These are phyloP conservation scores for Holcopasites calliopsidis DNA, from an alignment of 1,140 invertebrate species.

Conservation along the genomic window DNA sequence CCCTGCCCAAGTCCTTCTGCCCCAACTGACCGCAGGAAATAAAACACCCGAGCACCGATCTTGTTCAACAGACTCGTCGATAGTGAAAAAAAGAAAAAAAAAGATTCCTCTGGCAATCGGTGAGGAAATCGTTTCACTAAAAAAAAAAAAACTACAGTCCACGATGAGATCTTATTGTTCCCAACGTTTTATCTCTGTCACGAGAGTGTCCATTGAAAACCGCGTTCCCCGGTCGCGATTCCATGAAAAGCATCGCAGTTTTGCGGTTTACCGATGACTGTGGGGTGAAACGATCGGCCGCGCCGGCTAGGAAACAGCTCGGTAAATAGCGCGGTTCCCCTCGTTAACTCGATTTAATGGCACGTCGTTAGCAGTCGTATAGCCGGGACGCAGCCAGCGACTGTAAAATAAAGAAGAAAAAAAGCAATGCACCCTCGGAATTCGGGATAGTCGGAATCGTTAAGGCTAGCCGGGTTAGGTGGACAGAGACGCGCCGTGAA, in stretches of 20 bases:
- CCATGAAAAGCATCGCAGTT: conserved; percentile 48
- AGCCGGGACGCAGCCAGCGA: conserved; percentile 47
- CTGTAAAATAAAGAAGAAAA: conserved; percentile 53
- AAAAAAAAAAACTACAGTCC: neutral
- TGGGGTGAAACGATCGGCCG: conserved; percentile 52
- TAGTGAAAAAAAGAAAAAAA: neutral
- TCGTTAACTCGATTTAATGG: conserved; percentile 72
- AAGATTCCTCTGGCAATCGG: neutral
- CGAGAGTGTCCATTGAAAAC: conserved; percentile 41
- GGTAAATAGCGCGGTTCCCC: conserved; percentile 61
- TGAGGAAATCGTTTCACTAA: neutral
- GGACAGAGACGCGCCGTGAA: neutral
- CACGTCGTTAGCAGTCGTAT: conserved; percentile 69
- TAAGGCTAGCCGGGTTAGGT: conserved; percentile 12
- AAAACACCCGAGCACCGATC: neutral
- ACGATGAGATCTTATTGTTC: neutral
- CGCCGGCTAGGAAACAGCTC: conserved; percentile 59
- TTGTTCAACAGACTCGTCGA: neutral
- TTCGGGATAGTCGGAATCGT: conserved; percentile 67
- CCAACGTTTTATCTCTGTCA: conserved; percentile 23
- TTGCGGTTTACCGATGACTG: conserved; percentile 63
- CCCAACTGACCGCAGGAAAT: no score
- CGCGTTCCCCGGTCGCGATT: conserved; percentile 42
- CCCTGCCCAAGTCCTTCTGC: no score
- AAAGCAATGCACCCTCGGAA: conserved; percentile 51